Percentiles rank a stretch among this genome's conserved stretches.
phyloP scores from a whole-genome alignment of 2,797 vertebrate genomes.

The Geotrypetes seraphini region DNA sequence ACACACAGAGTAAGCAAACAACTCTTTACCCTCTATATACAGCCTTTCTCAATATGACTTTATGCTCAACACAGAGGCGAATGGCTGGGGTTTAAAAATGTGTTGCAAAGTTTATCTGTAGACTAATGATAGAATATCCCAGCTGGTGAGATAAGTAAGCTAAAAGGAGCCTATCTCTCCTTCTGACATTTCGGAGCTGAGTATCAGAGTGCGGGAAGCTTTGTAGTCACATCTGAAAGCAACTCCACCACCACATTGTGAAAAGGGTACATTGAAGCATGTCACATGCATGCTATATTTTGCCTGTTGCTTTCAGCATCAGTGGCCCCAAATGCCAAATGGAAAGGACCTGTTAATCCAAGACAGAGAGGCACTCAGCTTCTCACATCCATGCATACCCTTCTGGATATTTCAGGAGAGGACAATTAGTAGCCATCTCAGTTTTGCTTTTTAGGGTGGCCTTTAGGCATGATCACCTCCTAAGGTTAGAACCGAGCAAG shows the following conservation, averaged over 20 bases:
- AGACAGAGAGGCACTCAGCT: constrained; percentile 22
- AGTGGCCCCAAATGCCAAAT: constrained; percentile 28
- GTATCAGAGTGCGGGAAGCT: constrained; percentile 38
- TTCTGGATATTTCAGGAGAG: constrained; percentile 10
- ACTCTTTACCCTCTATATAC: too few species aligned
- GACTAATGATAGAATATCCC: constrained; percentile 36
- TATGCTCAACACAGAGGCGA: too few species aligned
- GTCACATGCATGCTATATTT: constrained; percentile 47
- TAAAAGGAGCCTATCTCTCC: constrained; percentile 24
- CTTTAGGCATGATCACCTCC: too few species aligned
- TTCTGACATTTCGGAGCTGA: constrained; percentile 43
- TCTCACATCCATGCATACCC: constrained; percentile 22
- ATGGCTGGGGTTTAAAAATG: constrained; percentile 28
- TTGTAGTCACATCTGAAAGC: constrained; percentile 34
- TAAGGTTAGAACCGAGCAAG: too few species aligned
- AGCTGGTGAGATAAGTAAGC: not conserved
- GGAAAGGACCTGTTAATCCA: constrained; percentile 32
- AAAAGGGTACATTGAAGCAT: constrained; percentile 37
- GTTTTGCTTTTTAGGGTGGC: too few species aligned
- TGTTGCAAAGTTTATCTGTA: constrained; percentile 31
- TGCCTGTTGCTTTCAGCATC: constrained; percentile 36
- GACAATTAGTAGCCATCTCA: too few species aligned
- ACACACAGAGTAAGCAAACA: too few species aligned
- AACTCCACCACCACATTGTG: constrained; percentile 13
- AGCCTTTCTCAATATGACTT: too few species aligned